Conservation (phyloP, 2,113 vertebrate species). For the Lagopus muta region DNA sequence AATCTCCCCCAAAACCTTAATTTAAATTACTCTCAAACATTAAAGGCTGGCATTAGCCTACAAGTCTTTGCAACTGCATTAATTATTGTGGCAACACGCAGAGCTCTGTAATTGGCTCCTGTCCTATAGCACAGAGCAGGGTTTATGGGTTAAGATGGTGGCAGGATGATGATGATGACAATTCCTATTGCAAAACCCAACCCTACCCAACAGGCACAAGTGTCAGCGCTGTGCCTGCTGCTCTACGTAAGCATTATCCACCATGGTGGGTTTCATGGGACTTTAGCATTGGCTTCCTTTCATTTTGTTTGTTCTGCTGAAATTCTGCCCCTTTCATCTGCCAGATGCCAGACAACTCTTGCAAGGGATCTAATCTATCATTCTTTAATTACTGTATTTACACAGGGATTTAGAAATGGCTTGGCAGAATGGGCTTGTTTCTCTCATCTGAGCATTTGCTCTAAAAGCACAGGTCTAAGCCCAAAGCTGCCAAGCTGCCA, state of each 20-base stretch:
- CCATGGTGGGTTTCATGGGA: not conserved
- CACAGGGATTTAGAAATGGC: not conserved
- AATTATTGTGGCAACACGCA: slow-evolving; percentile 54
- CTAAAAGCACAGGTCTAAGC: not conserved
- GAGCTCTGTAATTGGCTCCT: slow-evolving; percentile 61
- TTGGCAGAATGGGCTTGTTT: not conserved
- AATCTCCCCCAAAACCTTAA: not conserved
- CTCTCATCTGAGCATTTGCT: not conserved
- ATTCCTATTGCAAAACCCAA: not conserved
- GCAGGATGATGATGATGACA: not conserved
- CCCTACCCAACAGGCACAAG: not conserved
- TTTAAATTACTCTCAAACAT: slow-evolving; percentile 20
- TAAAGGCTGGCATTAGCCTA: not conserved
- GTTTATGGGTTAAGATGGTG: not conserved
- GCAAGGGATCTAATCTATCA: fast-evolving
- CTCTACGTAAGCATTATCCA: not conserved
- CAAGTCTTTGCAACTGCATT: not conserved
- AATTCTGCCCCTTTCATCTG: not conserved
- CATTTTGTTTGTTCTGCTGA: not conserved
- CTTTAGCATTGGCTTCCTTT: not conserved
- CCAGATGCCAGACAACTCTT: not conserved
- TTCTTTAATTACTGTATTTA: not conserved
- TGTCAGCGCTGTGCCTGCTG: not conserved
- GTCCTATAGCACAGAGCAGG: not conserved
- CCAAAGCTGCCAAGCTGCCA: not conserved